Evolutionary conservation across 2,888 invertebrate species (phyloP).

Genomic region (Microctonus hyperodae): DNA sequence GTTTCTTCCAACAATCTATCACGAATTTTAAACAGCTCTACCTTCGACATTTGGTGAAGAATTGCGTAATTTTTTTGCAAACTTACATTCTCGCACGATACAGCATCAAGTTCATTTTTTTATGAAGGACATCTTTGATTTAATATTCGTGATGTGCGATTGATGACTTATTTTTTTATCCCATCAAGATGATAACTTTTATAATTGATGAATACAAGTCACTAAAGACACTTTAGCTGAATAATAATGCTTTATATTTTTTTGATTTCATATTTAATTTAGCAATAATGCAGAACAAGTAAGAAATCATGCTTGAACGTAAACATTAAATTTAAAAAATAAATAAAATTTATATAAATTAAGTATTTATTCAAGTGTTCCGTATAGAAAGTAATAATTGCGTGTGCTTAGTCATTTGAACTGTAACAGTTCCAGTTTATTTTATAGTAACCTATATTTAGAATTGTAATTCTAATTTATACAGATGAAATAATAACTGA

Average conservation of each 20-base stretch:
- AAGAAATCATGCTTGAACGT: background rate
- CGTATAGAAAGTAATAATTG: constrained; percentile 1
- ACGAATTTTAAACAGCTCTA: background rate
- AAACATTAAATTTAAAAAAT: background rate
- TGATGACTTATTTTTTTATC: no score
- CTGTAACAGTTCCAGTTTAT: background rate
- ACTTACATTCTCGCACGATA: background rate
- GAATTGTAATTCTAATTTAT: background rate
- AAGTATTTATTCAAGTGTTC: constrained; percentile 4
- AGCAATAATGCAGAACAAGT: background rate
- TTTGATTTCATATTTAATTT: background rate
- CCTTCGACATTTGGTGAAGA: background rate
- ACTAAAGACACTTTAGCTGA: background rate
- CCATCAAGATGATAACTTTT: no score
- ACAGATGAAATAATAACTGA: background rate
- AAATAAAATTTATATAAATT: constrained; percentile 1
- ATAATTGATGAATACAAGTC: no score
- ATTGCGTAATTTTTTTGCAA: background rate
- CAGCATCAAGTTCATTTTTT: constrained; percentile 6
- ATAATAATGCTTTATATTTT: constrained; percentile 2
- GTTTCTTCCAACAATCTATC: background rate
- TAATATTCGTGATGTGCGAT: background rate
- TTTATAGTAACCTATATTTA: background rate
- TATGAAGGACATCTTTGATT: background rate
- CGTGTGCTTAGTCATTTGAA: background rate